A percentile compares a stretch with the other conserved stretches of the same genome.
phyloP scores from a whole-genome alignment of 2,113 vertebrate genomes.

The Poicephalus gulielmi region DNA sequence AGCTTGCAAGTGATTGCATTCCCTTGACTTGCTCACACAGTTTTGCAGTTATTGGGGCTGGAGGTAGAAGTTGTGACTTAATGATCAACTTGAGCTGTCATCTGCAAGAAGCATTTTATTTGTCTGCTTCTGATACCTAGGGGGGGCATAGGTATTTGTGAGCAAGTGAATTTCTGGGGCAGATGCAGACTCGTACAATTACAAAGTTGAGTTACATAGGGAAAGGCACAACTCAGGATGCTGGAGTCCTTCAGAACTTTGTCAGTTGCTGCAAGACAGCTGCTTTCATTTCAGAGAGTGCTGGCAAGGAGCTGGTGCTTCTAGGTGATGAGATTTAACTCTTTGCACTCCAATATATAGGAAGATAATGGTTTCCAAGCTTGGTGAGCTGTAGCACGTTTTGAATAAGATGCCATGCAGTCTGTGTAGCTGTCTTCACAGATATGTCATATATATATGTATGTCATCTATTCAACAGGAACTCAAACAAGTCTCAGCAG shows the following conservation, averaged over 20 bases:
- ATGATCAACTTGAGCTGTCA: background rate
- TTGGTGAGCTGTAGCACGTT: background rate
- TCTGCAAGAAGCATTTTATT: background rate
- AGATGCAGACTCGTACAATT: background rate
- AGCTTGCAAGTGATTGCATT: background rate
- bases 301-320: background rate
- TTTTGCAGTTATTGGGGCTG: background rate
- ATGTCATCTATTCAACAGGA: conserved; percentile 72
- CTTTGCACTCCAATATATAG: background rate
- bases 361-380: background rate
- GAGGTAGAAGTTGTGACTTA: background rate
- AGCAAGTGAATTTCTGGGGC: background rate
- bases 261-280: background rate
- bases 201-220: background rate
- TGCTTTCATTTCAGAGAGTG: background rate
- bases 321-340: background rate
- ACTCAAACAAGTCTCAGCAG: conserved; percentile 95
- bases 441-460: background rate
- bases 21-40: background rate
- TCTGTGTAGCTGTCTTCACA: background rate
- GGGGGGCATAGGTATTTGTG: background rate
- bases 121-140: background rate
- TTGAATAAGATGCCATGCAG: background rate
- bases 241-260: background rate
- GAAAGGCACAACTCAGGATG: background rate